These are phyloP conservation scores for Crocallis elinguaria DNA, from an alignment of 2,888 invertebrate genomes.

Conservation along the genomic window DNA sequence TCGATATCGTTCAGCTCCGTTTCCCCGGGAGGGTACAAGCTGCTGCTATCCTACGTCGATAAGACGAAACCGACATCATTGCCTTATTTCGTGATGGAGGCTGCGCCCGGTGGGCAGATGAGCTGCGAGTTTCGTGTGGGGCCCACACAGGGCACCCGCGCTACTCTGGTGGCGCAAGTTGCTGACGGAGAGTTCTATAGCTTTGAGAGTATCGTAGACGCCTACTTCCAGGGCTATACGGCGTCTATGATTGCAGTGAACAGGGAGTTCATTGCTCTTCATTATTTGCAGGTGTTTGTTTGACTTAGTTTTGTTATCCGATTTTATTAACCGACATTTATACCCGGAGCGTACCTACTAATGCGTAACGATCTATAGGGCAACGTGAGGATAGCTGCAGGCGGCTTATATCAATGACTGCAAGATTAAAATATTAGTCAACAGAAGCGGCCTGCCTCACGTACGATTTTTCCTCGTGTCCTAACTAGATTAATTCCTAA, in stretches of 20 bases:
- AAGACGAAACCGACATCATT: slow-evolving; percentile 59
- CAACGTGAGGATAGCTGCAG: too few relatives aligned
- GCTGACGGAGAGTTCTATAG: slow-evolving; percentile 72
- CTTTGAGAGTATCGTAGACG: slow-evolving; percentile 75
- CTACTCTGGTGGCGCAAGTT: slow-evolving; percentile 71
- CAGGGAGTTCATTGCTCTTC: slow-evolving; percentile 75
- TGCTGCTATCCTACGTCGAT: slow-evolving; percentile 69
- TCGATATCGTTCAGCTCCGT: slow-evolving; percentile 76
- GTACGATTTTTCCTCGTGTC: too few relatives aligned
- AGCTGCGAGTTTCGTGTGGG: slow-evolving; percentile 75
- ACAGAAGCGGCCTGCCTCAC: too few relatives aligned
- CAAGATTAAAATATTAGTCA: too few relatives aligned
- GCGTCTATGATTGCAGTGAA: slow-evolving; percentile 77
- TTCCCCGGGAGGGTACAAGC: slow-evolving; percentile 76
- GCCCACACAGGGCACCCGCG: slow-evolving; percentile 64
- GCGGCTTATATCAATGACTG: too few relatives aligned
- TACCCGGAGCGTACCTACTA: too few relatives aligned
- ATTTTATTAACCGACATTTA: background rate
- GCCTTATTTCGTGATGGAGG: slow-evolving; percentile 78
- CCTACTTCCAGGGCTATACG: slow-evolving; percentile 67
- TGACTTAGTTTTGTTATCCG: background rate
- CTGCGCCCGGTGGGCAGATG: slow-evolving; percentile 78
- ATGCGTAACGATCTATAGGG: too few relatives aligned
- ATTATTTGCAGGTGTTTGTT: slow-evolving; percentile 68
- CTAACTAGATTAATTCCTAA: too few relatives aligned